Evolutionary conservation across 2,888 invertebrate genomes (phyloP), one percentile per base, ranked within the genome.

Genomic region (Sylvicola cinctus): DNA sequence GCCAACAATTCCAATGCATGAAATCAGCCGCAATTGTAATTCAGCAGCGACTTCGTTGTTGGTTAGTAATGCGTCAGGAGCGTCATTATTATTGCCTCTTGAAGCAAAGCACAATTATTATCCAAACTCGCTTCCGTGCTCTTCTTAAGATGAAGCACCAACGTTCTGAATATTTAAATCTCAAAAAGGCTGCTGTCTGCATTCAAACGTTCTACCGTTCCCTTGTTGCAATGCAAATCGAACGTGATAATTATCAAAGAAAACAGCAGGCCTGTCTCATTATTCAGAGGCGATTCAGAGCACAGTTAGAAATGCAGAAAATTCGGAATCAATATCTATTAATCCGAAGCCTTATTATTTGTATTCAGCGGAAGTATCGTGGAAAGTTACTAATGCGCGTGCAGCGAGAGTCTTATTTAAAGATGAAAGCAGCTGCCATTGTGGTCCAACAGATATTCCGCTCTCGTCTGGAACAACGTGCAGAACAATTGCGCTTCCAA

Each of bases 361-460:
- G 32, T 12, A 44, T 66, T 31, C 66, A 64, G 39, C 40, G 42
- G 15, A 41, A 48, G 28, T 68, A 59, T 42, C 59, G 63, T 17
- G 60, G 55, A 25, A 46, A 58, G 3, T 29, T 55, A 13, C 31
- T 49, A 14, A 62, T 59, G 55, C 46, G 49, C n/a, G 40, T 42
- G 34, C 49, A 60, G 30, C 55, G 55, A 36, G 34, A 43, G 2
- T 39, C 39, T 14, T 58, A 45, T 39, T 20, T 36, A 3, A 37
- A 46, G 29, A 53, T 54, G 33, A 49, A 47, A 23, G 43, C 46
- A 32, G 48, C 51, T 15, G 51, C 57, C 2, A 43, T 55, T 31
- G 47, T 46, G 27, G 41, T 64, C 35, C 64, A 65, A 41, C 51
- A 40, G 34, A 41, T 54, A 36, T 66, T 63, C 60, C 54, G 54